Evolutionary conservation across 2,113 vertebrate species (phyloP), one percentile per base, ranked within the genome.

Genomic region (Festucalex cinctus): DNA sequence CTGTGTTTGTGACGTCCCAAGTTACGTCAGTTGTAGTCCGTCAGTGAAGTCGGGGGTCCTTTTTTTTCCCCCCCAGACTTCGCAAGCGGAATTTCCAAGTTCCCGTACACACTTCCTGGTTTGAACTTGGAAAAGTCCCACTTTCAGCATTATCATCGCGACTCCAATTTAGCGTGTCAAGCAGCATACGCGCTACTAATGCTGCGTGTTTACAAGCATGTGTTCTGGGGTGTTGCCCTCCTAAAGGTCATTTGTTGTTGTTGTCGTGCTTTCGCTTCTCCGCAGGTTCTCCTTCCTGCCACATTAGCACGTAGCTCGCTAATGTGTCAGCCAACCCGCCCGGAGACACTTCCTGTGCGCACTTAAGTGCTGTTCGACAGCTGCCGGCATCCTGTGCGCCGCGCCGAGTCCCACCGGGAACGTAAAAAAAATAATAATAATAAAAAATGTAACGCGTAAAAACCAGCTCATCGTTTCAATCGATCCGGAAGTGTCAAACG

Each of bases 331-430:
- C 5, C 10, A 9, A 70, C 65, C 72, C 72, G 35, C 32, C 57
- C 51, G 16, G 32, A 53, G 73, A 2, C 36, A 1, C 32, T 46
- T n/a, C 19, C n/a, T 57, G 68, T 72, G 59, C 36, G 19, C 53
- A 20, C 10, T 26, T 36, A 65, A 69, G 28, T 20, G 69, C 59
- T 73, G 58, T 51, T 8, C 19, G 46, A 72, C 65, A 66, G 51
- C 70, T 28, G 67, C 0, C 39, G 49, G 10, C 20, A 5, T 24
- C 20, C 19, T 4, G 46, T 24, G n/a, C 62, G 13, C 13, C 62
- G 12, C 24, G 5, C 58, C 2, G 14, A 36, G n/a, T 63, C 61
- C 57, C 68, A 14, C 61, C 39, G 41, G 63, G 32, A 66, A 59
- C 61, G 7, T 20, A 20, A 26, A 51, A 22, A 3, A 35, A 49